Evolutionary conservation across 1,140 invertebrate genomes (phyloP).

Genomic region (Euura saliciscinereae): DNA sequence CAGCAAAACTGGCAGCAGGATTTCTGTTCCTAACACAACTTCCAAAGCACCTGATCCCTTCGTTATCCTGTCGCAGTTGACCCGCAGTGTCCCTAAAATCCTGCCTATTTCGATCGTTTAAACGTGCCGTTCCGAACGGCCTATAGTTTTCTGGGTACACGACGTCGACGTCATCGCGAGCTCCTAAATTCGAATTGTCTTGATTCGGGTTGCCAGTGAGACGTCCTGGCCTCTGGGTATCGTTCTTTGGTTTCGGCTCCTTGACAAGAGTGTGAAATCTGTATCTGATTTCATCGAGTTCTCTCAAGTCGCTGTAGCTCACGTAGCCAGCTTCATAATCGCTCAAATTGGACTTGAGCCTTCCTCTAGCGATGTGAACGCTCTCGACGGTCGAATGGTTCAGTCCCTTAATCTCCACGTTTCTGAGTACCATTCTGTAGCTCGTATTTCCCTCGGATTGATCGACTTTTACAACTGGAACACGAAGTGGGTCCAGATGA

Average conservation of each 20-base stretch:
- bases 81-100: not conserved
- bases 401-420: conserved; percentile 50
- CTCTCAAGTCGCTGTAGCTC: conserved; percentile 48
- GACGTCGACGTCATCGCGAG: not conserved
- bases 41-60: not conserved
- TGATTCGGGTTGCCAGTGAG: not conserved
- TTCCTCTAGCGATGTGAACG: conserved; percentile 45
- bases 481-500: conserved; percentile 45
- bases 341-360: conserved; percentile 48
- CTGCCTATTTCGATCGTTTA: not conserved
- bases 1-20: not conserved
- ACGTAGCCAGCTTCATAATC: conserved; percentile 53
- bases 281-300: conserved; percentile 50
- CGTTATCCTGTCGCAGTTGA: not conserved
- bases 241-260: conserved; percentile 27
- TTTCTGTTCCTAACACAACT: not conserved
- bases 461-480: conserved; percentile 53
- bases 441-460: conserved; percentile 52
- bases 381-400: conserved; percentile 51
- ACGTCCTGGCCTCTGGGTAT: not conserved
- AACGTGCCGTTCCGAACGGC: not conserved
- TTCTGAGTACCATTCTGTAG: conserved; percentile 48
- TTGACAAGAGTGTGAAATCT: conserved; percentile 52
- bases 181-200: not conserved
- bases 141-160: not conserved